Evolutionary conservation across 2,888 invertebrate genomes (phyloP).

Genomic region (Hypena proboscidalis): DNA sequence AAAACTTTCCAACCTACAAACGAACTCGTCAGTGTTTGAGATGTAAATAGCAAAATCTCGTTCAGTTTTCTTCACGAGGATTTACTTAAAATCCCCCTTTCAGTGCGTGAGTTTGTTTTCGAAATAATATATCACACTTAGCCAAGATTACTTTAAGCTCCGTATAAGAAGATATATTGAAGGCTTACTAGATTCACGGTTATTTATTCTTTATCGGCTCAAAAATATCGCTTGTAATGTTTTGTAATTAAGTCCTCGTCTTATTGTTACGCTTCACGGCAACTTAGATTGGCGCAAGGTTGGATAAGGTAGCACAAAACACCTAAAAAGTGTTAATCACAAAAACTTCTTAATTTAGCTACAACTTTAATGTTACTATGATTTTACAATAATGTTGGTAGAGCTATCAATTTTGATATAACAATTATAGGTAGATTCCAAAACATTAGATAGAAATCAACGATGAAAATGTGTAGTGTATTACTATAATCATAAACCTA

Average conservation of each 20-base stretch:
- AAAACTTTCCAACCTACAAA: no score
- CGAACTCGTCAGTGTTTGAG: no score
- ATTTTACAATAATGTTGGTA: no score
- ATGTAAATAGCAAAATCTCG: slow-evolving; percentile 55
- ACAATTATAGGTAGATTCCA: no score
- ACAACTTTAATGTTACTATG: no score
- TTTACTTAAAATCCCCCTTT: slow-evolving; percentile 50
- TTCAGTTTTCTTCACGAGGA: slow-evolving; percentile 57
- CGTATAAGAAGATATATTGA: slow-evolving; percentile 69
- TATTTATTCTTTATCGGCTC: slow-evolving; percentile 55
- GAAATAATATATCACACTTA: slow-evolving; percentile 76
- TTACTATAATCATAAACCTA: no score
- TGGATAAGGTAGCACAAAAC: no score
- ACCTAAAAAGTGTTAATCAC: no score
- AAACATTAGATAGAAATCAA: no score
- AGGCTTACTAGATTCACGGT: slow-evolving; percentile 58
- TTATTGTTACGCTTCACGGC: background rate
- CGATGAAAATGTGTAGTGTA: no score
- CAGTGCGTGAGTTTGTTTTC: slow-evolving; percentile 65
- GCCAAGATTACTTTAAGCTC: slow-evolving; percentile 71
- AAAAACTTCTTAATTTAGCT: no score
- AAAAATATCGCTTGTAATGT: slow-evolving; percentile 33
- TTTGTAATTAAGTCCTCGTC: slow-evolving; percentile 9
- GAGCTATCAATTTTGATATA: no score
- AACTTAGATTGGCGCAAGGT: background rate